phyloP scores from a whole-genome alignment of 1,140 invertebrate genomes.

The Drosophila ercepeae region DNA sequence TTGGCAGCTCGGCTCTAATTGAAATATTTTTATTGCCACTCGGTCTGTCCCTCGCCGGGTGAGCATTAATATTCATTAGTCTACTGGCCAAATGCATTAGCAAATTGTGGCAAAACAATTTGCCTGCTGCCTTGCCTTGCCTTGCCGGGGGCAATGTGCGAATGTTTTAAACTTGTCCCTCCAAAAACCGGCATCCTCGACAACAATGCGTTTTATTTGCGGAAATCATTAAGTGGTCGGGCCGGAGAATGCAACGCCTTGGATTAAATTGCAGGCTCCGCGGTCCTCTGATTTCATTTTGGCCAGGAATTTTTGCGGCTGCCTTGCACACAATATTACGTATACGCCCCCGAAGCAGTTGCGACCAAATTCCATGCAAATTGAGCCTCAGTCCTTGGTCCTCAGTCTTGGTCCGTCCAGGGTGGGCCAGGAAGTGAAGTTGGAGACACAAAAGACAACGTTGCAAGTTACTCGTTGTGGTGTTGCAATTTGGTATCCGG shows the following conservation, averaged over 20 bases:
- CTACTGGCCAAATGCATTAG: constrained; percentile 69
- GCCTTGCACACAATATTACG: constrained; percentile 59
- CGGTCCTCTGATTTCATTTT: constrained; percentile 46
- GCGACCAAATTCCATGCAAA: constrained; percentile 54
- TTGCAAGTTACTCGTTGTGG: constrained; percentile 44
- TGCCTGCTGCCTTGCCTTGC: background rate
- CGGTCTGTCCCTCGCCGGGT: constrained; percentile 2
- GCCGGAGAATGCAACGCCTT: constrained; percentile 50
- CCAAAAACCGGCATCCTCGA: background rate
- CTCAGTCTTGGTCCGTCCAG: background rate
- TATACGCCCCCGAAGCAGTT: constrained; percentile 69
- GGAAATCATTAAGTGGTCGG: constrained; percentile 78
- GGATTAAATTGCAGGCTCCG: constrained; percentile 23
- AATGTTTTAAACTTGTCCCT: constrained; percentile 67
- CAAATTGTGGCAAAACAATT: constrained; percentile 58
- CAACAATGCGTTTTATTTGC: constrained; percentile 73
- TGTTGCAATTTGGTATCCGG: constrained; percentile 65
- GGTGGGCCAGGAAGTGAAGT: constrained; percentile 63
- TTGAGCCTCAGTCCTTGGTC: constrained; percentile 40
- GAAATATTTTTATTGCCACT: constrained; percentile 78
- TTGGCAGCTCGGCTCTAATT: constrained; percentile 77
- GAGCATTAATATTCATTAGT: constrained; percentile 76
- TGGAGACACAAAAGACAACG: constrained; percentile 66
- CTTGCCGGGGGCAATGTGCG: constrained; percentile 38
- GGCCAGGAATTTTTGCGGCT: constrained; percentile 18